Evolutionary conservation across 2,797 vertebrate genomes (phyloP).

Genomic region (Emys orbicularis): DNA sequence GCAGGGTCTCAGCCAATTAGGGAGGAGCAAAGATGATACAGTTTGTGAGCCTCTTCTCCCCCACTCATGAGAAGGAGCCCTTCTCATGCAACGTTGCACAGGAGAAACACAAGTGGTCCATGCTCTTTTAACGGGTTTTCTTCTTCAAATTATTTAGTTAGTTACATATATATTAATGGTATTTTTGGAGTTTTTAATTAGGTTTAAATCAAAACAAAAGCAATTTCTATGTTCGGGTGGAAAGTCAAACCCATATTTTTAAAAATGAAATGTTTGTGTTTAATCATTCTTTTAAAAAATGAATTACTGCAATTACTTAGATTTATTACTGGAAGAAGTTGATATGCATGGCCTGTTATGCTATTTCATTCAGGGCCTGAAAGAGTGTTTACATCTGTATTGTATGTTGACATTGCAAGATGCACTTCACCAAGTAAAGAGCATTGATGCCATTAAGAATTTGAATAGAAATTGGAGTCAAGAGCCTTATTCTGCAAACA

Average conservation of each 20-base stretch:
- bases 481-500: neutral
- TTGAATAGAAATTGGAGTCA: neutral
- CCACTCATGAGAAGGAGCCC: neutral
- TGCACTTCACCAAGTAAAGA: neutral
- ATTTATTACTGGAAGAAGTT: neutral
- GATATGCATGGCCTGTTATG: fast-evolving
- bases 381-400: neutral
- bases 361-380: neutral
- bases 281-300: neutral
- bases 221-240: neutral
- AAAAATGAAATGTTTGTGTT: neutral
- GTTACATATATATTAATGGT: neutral
- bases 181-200: neutral
- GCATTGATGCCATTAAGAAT: fast-evolving
- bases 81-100: neutral
- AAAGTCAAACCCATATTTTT: neutral
- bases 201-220: neutral
- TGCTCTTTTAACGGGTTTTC: fast-evolving
- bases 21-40: neutral
- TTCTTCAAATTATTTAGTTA: fast-evolving
- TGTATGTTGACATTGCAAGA: neutral
- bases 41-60: neutral
- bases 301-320: neutral
- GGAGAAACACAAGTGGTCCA: fast-evolving
- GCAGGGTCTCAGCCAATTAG: neutral